Percentiles rank a stretch among this genome's conserved stretches.
These are phyloP conservation scores for Pogonomyrmex californicus DNA, from an alignment of 1,140 invertebrate genomes.

Conservation along the genomic window DNA sequence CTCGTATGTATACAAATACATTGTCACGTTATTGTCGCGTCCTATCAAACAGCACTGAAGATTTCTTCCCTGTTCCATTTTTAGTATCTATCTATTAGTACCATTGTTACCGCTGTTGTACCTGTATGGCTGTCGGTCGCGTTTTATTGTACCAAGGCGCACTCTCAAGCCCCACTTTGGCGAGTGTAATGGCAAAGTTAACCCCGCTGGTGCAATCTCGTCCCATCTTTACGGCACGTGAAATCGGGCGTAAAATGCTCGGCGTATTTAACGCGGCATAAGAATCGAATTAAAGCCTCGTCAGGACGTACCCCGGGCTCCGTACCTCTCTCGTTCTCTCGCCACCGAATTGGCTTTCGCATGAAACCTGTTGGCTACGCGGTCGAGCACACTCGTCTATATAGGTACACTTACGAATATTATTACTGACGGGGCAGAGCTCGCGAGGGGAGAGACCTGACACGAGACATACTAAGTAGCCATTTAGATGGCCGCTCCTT, in stretches of 20 bases:
- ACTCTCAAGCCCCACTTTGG: constrained; percentile 42
- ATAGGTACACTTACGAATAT: constrained; percentile 82
- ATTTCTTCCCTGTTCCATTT: not conserved
- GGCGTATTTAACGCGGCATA: constrained; percentile 78
- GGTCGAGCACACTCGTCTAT: constrained; percentile 74
- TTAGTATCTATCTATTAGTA: not conserved
- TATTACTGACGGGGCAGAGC: constrained; percentile 71
- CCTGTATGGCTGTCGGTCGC: not conserved
- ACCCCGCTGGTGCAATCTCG: constrained; percentile 59
- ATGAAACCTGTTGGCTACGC: constrained; percentile 81
- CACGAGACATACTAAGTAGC: constrained; percentile 81
- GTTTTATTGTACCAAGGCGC: not conserved
- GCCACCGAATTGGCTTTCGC: constrained; percentile 80
- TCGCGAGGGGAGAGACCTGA: constrained; percentile 77
- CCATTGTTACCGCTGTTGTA: constrained; percentile 12
- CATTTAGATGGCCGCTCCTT: constrained; percentile 77
- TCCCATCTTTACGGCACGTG: constrained; percentile 64
- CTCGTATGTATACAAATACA: not conserved
- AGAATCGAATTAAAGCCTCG: constrained; percentile 84
- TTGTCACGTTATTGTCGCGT: not conserved
- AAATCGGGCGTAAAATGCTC: constrained; percentile 77
- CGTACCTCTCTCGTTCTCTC: constrained; percentile 62
- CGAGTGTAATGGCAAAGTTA: constrained; percentile 34
- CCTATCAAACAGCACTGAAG: not conserved
- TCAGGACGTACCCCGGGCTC: constrained; percentile 63